phyloP scores from a whole-genome alignment of 2,113 vertebrate genomes.

The Phalacrocorax carbo region DNA sequence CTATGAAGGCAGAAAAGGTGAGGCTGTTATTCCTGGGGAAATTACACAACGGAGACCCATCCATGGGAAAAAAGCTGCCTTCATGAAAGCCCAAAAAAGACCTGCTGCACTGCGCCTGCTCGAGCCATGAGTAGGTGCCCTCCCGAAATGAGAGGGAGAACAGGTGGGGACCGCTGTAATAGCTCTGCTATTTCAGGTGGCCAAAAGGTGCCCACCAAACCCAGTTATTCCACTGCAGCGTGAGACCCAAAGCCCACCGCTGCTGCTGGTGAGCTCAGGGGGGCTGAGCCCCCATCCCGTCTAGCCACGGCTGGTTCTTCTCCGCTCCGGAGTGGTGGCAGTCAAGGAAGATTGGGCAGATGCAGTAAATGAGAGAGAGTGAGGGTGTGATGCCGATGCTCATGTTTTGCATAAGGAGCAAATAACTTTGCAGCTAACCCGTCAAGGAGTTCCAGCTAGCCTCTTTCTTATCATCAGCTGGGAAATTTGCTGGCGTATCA shows the following conservation, averaged over 20 bases:
- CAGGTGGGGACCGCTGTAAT: too few species aligned
- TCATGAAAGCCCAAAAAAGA: background rate
- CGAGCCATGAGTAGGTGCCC: background rate
- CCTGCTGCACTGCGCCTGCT: background rate
- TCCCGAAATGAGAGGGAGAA: background rate
- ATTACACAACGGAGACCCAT: background rate
- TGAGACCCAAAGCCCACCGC: background rate
- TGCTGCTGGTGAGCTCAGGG: background rate
- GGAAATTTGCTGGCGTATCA: background rate
- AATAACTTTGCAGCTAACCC: background rate
- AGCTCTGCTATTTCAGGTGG: background rate
- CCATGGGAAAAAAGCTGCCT: background rate
- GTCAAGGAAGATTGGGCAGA: background rate
- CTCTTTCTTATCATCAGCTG: background rate
- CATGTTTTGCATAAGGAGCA: background rate
- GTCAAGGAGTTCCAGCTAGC: background rate
- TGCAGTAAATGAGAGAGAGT: too few species aligned
- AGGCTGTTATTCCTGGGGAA: background rate
- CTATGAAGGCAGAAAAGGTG: background rate
- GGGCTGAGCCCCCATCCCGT: background rate
- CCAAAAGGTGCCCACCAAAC: background rate
- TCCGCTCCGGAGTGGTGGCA: accelerated
- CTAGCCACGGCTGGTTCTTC: too few species aligned
- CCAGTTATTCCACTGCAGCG: background rate
- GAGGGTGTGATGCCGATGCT: background rate